These are phyloP conservation scores for Drosophila fulvimacula DNA, from an alignment of 2,888 invertebrate species.

Conservation along the genomic window DNA sequence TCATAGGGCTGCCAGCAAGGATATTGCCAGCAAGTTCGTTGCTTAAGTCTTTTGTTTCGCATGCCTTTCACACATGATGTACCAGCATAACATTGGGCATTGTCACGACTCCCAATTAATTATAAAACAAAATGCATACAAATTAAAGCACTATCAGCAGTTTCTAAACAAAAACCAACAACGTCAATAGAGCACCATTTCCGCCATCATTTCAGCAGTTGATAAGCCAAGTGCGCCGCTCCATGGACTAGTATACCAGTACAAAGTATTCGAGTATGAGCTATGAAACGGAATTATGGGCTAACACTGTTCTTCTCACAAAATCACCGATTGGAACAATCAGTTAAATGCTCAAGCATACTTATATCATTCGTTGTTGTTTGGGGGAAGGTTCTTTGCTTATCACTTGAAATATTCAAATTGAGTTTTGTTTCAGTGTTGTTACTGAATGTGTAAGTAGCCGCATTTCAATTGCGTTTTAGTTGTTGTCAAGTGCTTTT, in stretches of 20 bases:
- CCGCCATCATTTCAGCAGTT: constrained; percentile 76
- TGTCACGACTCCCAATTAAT: constrained; percentile 61
- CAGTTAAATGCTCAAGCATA: constrained; percentile 69
- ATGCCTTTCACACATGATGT: constrained; percentile 32
- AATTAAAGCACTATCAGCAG: constrained; percentile 55
- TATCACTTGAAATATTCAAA: constrained; percentile 65
- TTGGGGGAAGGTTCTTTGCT: constrained; percentile 35
- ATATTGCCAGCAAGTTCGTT: constrained; percentile 58
- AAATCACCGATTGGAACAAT: constrained; percentile 80
- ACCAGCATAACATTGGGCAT: constrained; percentile 60
- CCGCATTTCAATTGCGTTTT: constrained; percentile 66
- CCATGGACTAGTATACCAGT: constrained; percentile 16
- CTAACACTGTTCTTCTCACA: constrained; percentile 64
- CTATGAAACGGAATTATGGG: constrained; percentile 52
- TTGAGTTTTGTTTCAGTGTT: constrained; percentile 42
- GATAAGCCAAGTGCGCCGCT: constrained; percentile 64
- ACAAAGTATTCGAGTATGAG: constrained; percentile 18
- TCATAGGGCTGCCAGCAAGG: constrained; percentile 18
- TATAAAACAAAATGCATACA: constrained; percentile 61
- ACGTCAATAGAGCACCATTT: constrained; percentile 70
- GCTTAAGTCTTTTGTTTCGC: constrained; percentile 72
- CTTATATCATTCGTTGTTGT: constrained; percentile 38
- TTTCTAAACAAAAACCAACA: constrained; percentile 33
- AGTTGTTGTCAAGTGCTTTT: constrained; percentile 67
- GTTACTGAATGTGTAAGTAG: constrained; percentile 67